Percentiles rank a stretch among this genome's conserved stretches.
These are phyloP conservation scores for Agrypnia vestita DNA, from an alignment of 1,140 invertebrate species.

Conservation along the genomic window DNA sequence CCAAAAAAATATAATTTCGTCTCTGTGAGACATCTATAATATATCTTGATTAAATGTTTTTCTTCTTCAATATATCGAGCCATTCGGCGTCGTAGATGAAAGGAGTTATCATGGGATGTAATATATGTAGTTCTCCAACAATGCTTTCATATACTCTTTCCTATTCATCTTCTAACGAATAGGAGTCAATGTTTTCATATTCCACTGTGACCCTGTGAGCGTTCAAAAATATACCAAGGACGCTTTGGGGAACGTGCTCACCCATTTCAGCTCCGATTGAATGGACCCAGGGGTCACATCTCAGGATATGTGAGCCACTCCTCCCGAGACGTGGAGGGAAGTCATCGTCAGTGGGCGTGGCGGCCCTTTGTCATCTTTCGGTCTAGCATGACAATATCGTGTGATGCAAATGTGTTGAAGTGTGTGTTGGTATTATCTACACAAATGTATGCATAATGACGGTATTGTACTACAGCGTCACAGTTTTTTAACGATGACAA, in stretches of 20 bases:
- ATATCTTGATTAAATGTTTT: too few relatives aligned
- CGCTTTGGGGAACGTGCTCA: not conserved
- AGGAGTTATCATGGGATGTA: not conserved
- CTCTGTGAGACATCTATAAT: too few relatives aligned
- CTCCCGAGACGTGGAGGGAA: not conserved
- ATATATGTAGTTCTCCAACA: not conserved
- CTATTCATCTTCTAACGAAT: not conserved
- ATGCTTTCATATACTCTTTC: not conserved
- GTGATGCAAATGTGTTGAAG: conserved; percentile 8
- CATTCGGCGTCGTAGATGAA: not conserved
- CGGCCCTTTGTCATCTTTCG: conserved; percentile 21
- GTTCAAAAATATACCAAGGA: conserved; percentile 7
- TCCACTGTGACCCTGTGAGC: not conserved
- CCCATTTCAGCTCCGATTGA: not conserved
- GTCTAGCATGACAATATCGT: conserved; percentile 11
- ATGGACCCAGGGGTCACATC: not conserved
- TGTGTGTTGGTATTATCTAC: not conserved
- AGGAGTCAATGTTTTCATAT: not conserved
- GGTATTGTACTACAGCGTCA: too few relatives aligned
- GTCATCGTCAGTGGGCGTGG: conserved; percentile 22
- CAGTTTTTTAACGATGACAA: too few relatives aligned
- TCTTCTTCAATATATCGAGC: too few relatives aligned
- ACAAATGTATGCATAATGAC: not conserved
- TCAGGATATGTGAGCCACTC: conserved; percentile 15
- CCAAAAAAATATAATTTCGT: too few relatives aligned